Base-by-base conservation (phyloP, 1,140 invertebrate genomes). In the Drosophila suzukii region DNA sequence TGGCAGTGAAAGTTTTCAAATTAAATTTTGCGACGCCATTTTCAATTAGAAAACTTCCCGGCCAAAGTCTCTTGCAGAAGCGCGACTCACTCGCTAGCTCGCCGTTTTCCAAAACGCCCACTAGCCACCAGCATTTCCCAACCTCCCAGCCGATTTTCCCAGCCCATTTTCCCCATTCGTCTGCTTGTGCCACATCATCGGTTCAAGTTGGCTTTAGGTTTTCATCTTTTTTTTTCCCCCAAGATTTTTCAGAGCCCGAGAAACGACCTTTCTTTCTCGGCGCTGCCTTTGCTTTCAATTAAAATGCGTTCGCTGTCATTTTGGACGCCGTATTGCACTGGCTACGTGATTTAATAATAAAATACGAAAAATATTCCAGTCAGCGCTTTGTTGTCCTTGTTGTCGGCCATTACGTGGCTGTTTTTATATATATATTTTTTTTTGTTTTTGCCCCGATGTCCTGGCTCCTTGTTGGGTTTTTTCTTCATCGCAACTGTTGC, bases 331-430 rank as follows among this genome's bases (percentile, higher is more conserved):
- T 89, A 89, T 89, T 89, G 84, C 85, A 90, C 68, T 90, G 49
- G 80, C 85, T 89, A 89, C 84, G 84, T 89, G 84, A 89, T 89
- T 89, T 89, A 89, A 89, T 89, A 89, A 88, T 88, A 88, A 80
- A 88, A 86, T 78, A 75, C 75, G 65, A 75, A 67, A 72, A 80
- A 88, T 89, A 88, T 88, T 84, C 72, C 84, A 84, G 83, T 76
- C 80, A 82, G 80, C 79, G 73, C 61, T 76, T 80, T 81, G 83
- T 85, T 85, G 78, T 85, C 73, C 77, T 74, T 80, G 72, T 73
- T 85, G 65, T 75, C 66, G 81, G 60, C 77, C 77, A 85, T 85
- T 85, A 85, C 81, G 81, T 85, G 78, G 81, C 81, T 60, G 62
- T 61, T 76, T 77, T 34, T 4, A 24, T 27, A 34, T n/a, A 20